Base-by-base conservation (phyloP, 2,888 invertebrate species). In the Sesia bembeciformis region DNA sequence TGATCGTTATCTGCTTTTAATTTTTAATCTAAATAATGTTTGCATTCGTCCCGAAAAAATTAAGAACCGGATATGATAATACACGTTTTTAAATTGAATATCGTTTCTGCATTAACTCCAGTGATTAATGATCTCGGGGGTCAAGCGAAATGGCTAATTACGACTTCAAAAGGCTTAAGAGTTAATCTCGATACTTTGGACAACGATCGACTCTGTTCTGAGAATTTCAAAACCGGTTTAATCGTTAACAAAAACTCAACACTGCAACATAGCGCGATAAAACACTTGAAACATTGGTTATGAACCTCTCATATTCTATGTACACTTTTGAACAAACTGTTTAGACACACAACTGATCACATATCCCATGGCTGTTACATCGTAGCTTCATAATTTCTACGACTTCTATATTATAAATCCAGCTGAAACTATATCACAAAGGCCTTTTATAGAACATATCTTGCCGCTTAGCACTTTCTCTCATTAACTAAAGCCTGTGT, bases 1-100 rank as follows among this genome's bases (percentile, higher is more conserved):
- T 54, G 70, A 69, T 70, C 62, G 61, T 69, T 74, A 77, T 78
- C 75, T 66, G 50, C 52, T 59, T 61, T 63, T 64, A 60, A 60
- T 62, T 65, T 57, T 53, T 54, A 57, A 54, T 56, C 54, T 54
- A 61, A 50, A 50, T 38, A 46, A 46, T 8, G 23, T 4, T 46
- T 23, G 46, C 46, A 46, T 4, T 46, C 46, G n/a, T 38, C 5
- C 51, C 40, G n/a, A 53, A 46, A 53, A 40, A 40, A 41, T 49
- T 54, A 40, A 49, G 39, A 50, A 8, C 43, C 53, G 40, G 8
- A 46, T 38, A 54, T 41, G 39, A 39, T 23, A 53, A 53, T 42
- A 46, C 23, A 43, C 39, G 39, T 38, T 6, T 43, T 43, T 8
- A 39, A 53, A 40, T 38, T 51, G 42, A 54, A 8, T 43, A 54